Percentiles rank a stretch among this genome's conserved stretches.
Evolutionary conservation across 2,113 vertebrate genomes (phyloP).

Genomic region (Oreamnos americanus): DNA sequence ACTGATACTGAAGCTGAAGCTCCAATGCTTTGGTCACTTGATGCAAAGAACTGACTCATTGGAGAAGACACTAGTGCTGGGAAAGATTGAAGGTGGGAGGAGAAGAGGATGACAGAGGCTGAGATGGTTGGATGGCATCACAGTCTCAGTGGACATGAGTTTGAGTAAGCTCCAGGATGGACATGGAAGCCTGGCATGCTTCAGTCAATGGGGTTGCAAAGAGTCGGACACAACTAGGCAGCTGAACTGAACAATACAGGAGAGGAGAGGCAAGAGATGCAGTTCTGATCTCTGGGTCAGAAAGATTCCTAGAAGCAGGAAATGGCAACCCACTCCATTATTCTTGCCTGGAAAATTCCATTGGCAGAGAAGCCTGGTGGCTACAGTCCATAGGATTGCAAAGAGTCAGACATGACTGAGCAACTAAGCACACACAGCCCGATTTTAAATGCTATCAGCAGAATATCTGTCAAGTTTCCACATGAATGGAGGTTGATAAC

Average conservation of each 20-base stretch:
- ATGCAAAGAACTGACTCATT: background rate
- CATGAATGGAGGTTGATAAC: background rate
- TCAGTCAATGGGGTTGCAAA: background rate
- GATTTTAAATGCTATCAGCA: background rate
- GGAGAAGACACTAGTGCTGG: background rate
- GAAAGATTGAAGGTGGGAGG: background rate
- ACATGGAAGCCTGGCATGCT: background rate
- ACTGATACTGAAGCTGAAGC: background rate
- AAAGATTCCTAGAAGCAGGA: background rate
- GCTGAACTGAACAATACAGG: background rate
- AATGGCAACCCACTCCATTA: background rate
- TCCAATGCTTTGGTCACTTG: background rate
- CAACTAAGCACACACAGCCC: background rate
- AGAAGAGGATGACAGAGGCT: background rate
- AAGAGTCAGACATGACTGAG: background rate
- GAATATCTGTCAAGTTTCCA: background rate
- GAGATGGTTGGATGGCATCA: background rate
- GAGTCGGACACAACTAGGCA: background rate
- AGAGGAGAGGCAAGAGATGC: background rate
- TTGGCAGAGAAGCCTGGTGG: background rate
- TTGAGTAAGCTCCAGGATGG: background rate
- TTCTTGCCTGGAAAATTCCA: background rate
- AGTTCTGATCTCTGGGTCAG: background rate
- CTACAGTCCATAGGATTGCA: background rate
- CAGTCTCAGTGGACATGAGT: fast-evolving